Evolutionary conservation across 2,888 invertebrate genomes (phyloP), one percentile per base, ranked within the genome.

Genomic region (Colletes collaris): DNA sequence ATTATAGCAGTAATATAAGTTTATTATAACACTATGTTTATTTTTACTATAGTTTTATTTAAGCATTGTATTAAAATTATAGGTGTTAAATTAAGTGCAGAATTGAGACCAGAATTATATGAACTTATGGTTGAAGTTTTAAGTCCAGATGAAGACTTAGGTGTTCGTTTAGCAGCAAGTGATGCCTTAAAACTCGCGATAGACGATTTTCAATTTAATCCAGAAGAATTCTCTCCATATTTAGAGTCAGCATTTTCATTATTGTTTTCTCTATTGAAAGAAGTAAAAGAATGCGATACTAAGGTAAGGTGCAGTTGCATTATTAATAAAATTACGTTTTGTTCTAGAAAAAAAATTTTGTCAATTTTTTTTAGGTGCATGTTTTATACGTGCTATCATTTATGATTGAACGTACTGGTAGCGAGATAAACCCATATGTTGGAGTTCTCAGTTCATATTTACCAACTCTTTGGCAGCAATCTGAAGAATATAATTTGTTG

Each of bases 191-290:
- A 97, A 91, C 95, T 95, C 87, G 96, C 97, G 0, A 96, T 99
- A 52, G 98, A 98, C 88, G 98, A 98, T 93, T 98, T 98, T 94
- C 97, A 98, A 90, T 99, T 99, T 93, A 96, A 96, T 89, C 95
- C 96, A 0, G 97, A 97, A 81, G 96, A 97, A 91, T 98, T 99
- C 92, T 94, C 96, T 81, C 97, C 97, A 27, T 98, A 96, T 93
- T 95, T 98, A 80, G 96, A 97, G 76, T 95, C 96, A 40, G 95
- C 96, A 4, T 97, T 98, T 90, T 95, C 96, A 74, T 95, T 97
- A 69, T 94, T 98, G 11, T 98, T 98, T 93, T 95, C 95, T 76
- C 94, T 99, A 83, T 94, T 99, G 88, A 97, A 97, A 91, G 97
- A 98, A 92, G 97, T 97, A 0, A 95, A 95, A 83, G 98, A 98